A percentile compares a stretch with the other conserved stretches of the same genome.
These are phyloP conservation scores for Torymus aiolomorphi DNA, from an alignment of 2,888 invertebrate genomes.

Conservation along the genomic window DNA sequence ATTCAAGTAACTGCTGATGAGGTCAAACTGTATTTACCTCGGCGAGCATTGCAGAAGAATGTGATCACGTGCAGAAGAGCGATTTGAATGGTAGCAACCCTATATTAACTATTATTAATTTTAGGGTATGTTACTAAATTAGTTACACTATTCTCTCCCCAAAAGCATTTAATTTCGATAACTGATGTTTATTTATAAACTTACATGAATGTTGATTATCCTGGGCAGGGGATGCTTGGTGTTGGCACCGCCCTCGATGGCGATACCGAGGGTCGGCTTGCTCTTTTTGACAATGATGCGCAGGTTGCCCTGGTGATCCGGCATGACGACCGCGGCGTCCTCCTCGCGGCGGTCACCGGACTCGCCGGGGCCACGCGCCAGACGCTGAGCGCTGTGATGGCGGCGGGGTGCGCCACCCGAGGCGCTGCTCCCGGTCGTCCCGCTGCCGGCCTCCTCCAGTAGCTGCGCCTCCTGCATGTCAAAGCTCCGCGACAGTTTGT, in stretches of 20 bases:
- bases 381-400: conserved; percentile 72
- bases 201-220: conserved; percentile 97
- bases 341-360: conserved; percentile 77
- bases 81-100: too few relatives aligned
- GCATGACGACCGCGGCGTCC: conserved; percentile 85
- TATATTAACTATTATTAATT: too few relatives aligned
- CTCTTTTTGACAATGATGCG: conserved; percentile 94
- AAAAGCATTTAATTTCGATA: too few relatives aligned
- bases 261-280: conserved; percentile 95
- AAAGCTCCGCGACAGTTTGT: conserved; percentile 90
- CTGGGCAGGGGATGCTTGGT: conserved; percentile 95
- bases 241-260: conserved; percentile 97
- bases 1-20: too few relatives aligned
- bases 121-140: too few relatives aligned
- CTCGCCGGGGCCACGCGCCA: conserved; percentile 66
- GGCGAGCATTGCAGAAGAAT: too few relatives aligned
- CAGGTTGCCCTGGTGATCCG: conserved; percentile 92
- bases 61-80: too few relatives aligned
- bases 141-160: too few relatives aligned
- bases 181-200: conserved; percentile 66
- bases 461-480: conserved; percentile 85
- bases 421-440: conserved; percentile 64
- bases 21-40: too few relatives aligned
- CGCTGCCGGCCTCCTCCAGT: conserved; percentile 71
- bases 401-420: conserved; percentile 70